These are phyloP conservation scores for Serranochromis macrocephalus DNA, from an alignment of 2,113 vertebrate genomes.

Conservation along the genomic window DNA sequence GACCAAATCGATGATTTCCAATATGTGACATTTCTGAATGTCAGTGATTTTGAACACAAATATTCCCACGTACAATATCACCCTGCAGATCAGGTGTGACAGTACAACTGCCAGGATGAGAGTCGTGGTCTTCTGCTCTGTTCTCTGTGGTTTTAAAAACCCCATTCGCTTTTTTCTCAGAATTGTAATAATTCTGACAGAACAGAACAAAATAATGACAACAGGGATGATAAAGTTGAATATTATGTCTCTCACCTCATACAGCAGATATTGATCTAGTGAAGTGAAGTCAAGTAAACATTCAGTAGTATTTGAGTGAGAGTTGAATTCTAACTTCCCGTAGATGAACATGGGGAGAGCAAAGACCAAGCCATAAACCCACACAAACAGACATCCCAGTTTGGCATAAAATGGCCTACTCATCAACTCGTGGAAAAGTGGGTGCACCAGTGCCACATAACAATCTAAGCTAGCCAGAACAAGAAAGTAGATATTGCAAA, in stretches of 20 bases:
- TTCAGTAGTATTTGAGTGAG: fast-evolving
- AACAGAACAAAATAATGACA: fast-evolving
- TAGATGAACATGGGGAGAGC: constrained; percentile 67
- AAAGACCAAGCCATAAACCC: background rate
- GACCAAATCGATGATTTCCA: fast-evolving
- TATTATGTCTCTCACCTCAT: fast-evolving
- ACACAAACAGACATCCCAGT: constrained; percentile 54
- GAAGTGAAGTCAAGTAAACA: fast-evolving
- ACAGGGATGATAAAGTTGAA: fast-evolving
- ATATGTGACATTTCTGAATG: constrained; percentile 10
- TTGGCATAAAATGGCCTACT: constrained; percentile 68
- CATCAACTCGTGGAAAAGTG: background rate
- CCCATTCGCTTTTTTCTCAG: background rate
- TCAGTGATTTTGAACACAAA: fast-evolving
- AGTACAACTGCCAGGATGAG: background rate
- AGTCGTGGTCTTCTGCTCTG: background rate
- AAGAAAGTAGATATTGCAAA: background rate
- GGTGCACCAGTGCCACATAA: background rate
- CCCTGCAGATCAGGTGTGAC: fast-evolving
- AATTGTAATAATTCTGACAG: background rate
- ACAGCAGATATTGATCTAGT: fast-evolving
- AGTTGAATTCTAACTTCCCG: background rate
- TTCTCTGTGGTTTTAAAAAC: fast-evolving
- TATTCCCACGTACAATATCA: fast-evolving
- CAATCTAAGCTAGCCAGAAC: fast-evolving